Evolutionary conservation across 2,113 vertebrate genomes (phyloP).

Genomic region (Trogon melanurus): DNA sequence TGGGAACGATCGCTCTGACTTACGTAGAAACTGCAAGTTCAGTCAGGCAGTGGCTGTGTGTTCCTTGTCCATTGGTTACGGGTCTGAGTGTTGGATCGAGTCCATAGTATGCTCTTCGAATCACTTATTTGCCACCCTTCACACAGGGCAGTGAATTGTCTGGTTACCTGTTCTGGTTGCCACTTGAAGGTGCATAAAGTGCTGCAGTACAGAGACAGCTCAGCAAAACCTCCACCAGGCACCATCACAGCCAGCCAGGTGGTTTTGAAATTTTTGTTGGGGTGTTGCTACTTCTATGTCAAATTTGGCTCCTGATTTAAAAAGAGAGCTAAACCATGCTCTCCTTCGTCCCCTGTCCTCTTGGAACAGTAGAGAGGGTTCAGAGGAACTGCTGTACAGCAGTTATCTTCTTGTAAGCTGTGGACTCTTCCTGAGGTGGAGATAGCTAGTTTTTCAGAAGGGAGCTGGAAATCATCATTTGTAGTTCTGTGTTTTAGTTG

Average conservation of each 20-base stretch:
- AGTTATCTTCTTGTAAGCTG: neutral
- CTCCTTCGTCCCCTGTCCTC: neutral
- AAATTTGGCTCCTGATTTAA: neutral
- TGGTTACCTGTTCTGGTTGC: neutral
- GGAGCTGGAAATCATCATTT: neutral
- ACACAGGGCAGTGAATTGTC: neutral
- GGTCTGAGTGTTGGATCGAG: neutral
- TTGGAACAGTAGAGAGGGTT: neutral
- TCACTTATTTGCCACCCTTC: neutral
- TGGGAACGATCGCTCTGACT: neutral
- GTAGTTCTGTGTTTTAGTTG: neutral
- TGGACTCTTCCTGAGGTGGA: neutral
- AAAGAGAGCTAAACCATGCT: neutral
- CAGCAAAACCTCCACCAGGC: neutral
- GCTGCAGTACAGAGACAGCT: neutral
- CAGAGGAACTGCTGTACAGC: neutral
- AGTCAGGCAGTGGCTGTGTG: neutral
- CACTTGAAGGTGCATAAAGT: rapidly evolving
- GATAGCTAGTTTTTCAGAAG: neutral
- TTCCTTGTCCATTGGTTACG: neutral
- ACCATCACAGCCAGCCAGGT: neutral
- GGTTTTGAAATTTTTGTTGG: neutral
- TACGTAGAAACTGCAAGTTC: neutral
- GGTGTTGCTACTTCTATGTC: neutral
- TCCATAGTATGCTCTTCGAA: neutral